These are phyloP conservation scores for Bombus vancouverensis DNA, from an alignment of 1,140 invertebrate species.

Conservation along the genomic window DNA sequence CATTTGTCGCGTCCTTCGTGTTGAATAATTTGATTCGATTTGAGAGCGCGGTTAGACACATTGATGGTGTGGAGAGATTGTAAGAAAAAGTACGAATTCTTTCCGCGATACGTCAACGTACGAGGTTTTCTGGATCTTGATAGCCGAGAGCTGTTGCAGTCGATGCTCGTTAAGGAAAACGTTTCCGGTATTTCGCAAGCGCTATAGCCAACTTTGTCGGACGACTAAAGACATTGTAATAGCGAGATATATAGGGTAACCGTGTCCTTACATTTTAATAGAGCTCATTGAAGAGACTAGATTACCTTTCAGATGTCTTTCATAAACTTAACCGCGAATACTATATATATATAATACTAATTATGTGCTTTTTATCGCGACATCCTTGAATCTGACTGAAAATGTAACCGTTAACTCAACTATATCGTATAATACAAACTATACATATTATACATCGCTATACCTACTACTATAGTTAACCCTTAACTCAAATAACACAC, in stretches of 20 bases:
- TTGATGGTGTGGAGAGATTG: background rate
- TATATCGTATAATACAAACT: too few relatives aligned
- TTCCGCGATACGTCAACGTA: too few relatives aligned
- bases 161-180: conserved; percentile 9
- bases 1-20: background rate
- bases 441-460: too few relatives aligned
- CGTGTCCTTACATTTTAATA: background rate
- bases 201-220: background rate
- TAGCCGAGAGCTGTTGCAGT: background rate
- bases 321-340: too few relatives aligned
- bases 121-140: background rate
- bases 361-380: too few relatives aligned
- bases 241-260: background rate
- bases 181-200: conserved; percentile 16
- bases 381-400: too few relatives aligned
- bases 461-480: too few relatives aligned
- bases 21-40: background rate
- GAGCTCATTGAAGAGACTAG: background rate
- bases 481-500: too few relatives aligned
- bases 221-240: background rate
- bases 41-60: background rate
- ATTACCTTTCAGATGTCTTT: background rate
- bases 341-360: too few relatives aligned
- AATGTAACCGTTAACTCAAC: too few relatives aligned
- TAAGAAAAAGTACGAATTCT: background rate